Conservation (phyloP, 2,113 vertebrate genomes). For the Clarias macrocephalus region DNA sequence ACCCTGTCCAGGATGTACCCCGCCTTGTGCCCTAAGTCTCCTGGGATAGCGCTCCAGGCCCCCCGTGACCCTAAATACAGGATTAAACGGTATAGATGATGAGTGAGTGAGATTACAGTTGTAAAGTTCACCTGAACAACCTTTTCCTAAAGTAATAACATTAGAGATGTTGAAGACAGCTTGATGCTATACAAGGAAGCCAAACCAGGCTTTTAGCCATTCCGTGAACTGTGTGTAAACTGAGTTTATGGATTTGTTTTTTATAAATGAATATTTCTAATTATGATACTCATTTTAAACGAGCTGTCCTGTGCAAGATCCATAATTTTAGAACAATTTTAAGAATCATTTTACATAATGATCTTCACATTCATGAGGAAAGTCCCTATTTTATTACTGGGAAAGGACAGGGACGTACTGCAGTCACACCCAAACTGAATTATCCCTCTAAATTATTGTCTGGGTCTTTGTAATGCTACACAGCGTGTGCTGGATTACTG, state of each 20-base stretch:
- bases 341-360: not conserved
- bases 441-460: conserved; percentile 16
- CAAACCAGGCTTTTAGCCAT: not conserved
- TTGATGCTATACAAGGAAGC: not conserved
- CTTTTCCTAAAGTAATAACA: conserved; percentile 28
- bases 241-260: not conserved
- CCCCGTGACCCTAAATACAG: too few relatives aligned
- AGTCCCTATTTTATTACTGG: not conserved
- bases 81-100: too few relatives aligned
- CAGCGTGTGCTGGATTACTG: conserved; percentile 24
- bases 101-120: not conserved
- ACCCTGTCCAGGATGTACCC: too few relatives aligned
- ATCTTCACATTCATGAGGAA: not conserved
- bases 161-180: not conserved
- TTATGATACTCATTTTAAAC: not conserved
- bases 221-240: not conserved
- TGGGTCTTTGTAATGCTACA: conserved; percentile 11
- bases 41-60: too few relatives aligned
- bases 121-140: not conserved
- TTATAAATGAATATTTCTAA: not conserved
- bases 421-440: conserved; percentile 37
- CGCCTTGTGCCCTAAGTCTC: too few relatives aligned
- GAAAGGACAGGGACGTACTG: not conserved
- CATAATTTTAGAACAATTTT: not conserved
- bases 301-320: not conserved